Evolutionary conservation across 2,113 vertebrate genomes (phyloP).

Genomic region (Eira barbara): DNA sequence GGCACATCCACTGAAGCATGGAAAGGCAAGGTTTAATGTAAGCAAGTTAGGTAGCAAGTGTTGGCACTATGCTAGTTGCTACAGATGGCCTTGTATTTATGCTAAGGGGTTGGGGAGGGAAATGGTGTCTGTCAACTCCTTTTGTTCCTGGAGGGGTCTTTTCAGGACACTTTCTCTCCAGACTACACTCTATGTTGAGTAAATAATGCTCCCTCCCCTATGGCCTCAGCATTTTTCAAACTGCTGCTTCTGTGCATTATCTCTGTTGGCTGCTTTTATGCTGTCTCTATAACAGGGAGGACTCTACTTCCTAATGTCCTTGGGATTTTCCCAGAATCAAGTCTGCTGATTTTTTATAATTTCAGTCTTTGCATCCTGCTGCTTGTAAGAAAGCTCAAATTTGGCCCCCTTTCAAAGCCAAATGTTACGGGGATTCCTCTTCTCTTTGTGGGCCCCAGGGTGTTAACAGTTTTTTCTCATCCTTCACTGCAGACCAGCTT

Average conservation of each 20-base stretch:
- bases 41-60: not conserved
- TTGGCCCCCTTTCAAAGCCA: not conserved
- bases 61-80: not conserved
- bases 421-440: not conserved
- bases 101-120: not conserved
- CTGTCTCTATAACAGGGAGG: not conserved
- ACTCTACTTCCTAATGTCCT: not conserved
- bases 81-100: not conserved
- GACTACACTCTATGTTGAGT: not conserved
- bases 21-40: not conserved
- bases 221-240: not conserved
- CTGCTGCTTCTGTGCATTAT: not conserved
- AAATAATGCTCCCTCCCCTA: not conserved
- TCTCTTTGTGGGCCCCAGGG: not conserved
- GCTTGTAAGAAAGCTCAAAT: not conserved
- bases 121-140: not conserved
- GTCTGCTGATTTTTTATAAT: not conserved
- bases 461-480: not conserved
- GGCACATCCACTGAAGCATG: not conserved
- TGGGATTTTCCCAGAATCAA: not conserved
- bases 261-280: not conserved
- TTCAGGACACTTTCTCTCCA: not conserved
- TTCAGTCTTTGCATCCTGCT: not conserved
- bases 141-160: not conserved
- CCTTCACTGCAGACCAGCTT: not conserved